Base-by-base conservation (phyloP, 2,888 invertebrate species). In the Leptura quadrifasciata region DNA sequence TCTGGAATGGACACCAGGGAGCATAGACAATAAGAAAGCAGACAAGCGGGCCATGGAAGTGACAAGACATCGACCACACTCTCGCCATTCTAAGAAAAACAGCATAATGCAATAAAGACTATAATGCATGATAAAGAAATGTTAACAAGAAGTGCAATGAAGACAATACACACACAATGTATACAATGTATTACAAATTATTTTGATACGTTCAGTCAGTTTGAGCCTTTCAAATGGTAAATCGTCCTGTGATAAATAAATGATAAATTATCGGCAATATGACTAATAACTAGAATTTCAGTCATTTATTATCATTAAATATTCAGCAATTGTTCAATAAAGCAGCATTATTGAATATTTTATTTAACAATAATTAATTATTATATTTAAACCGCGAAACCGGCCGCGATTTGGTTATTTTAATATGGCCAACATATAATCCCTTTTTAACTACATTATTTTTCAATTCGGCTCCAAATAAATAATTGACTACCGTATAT, bases 381-480 rank as follows among this genome's bases (percentile, higher is more conserved):
- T 69, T 61, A 60, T 72, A 58, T 65, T 65, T 67, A 64, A 75
- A 47, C 47, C 68, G 31, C 69, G 57, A 27, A 54, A 61, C 74
- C 65, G 54, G 65, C 24, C 27, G 20, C 47, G 47, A 68, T 74
- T 67, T 54, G 78, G 76, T 78, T 72, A 71, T 77, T 78, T 78
- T 76, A 58, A 76, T 73, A 65, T 71, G 57, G 35, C 61, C 68
- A 35, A 27, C 54, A 71, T 61, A 60, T 72, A 77, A 74, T 68
- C 52, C 52, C 18, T 67, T 77, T 77, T 72, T 72, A 77, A 77
- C 72, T 77, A 77, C 74, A 77, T 77, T 76, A 76, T 76, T 76
- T 76, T 76, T 76, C 76, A 68, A 76, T 76, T 72, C 21, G 18
- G 24, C 64, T 57, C 10, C 69, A 65, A 65, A 58, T 47, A 55